Base-by-base conservation (phyloP, 2,113 vertebrate genomes). In the Orthonyx spaldingii region DNA sequence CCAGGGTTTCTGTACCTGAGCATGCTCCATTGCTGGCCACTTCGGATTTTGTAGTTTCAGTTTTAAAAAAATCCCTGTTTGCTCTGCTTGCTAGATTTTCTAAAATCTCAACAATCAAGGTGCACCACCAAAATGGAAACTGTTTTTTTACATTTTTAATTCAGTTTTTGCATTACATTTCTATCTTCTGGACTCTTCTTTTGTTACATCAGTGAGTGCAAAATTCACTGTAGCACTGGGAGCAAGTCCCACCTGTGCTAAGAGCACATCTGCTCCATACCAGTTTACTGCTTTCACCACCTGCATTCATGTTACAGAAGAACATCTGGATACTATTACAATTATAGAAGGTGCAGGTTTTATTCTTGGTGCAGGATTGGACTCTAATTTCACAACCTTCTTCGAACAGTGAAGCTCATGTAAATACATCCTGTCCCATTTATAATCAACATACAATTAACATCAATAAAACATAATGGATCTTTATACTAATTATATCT, bases 271-370 rank as follows among this genome's bases (percentile, higher is more conserved):
- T 98, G 98, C 98, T 97, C 98, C 97, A 97, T 99, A 98, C 97
- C 84, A 81, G 98, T 98, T 98, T 98, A 98, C 98, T 98, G 98
- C 98, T 99, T 98, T 99, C 99, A 99, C 98, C 99, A 99, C 99
- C 98, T 98, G 98, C 98, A 98, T 99, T 98, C 96, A 77, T 97
- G 98, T 98, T 98, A 98, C 93, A 90, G 74, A 93, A 95, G 65
- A 97, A 98, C 99, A 99, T 99, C 98, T 99, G 98, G 98, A 97
- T 98, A 97, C 95, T 97, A 98, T 99, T 98, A 98, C 95, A 96
- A 96, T 98, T 97, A 98, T 97, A 98, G 98, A 99, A 98, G 98
- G 98, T 99, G 98, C 98, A 98, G 98, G 98, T 98, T 98, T 96
- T 97, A 74, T 97, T 96, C 98, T 98, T 91, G 80, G 85, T 97